Evolutionary conservation across 2,888 invertebrate species (phyloP).

Genomic region (Dioctria linearis): DNA sequence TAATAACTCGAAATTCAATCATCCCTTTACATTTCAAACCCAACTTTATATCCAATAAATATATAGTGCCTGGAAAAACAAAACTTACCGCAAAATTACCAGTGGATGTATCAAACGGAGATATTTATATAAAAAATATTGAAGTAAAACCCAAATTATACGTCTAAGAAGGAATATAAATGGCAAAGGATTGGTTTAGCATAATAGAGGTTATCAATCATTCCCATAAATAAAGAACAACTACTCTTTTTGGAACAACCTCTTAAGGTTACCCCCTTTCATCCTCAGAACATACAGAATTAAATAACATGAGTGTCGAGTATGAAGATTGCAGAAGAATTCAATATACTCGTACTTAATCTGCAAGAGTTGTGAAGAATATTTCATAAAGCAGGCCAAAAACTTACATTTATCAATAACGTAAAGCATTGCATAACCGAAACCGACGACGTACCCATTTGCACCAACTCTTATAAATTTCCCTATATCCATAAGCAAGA

Average conservation of each 20-base stretch:
- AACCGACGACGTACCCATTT: no score
- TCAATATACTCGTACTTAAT: no score
- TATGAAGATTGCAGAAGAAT: no score
- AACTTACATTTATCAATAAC: no score
- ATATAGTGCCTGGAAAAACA: neutral
- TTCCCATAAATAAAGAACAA: neutral
- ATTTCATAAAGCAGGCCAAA: no score
- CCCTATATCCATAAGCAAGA: no score
- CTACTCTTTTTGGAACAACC: neutral
- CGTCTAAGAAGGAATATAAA: neutral
- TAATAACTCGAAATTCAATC: conserved; percentile 8
- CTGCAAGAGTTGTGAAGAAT: no score
- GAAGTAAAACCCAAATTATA: neutral
- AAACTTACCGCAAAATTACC: neutral
- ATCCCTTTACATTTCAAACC: conserved; percentile 36
- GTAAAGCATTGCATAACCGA: no score
- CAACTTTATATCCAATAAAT: conserved; percentile 39
- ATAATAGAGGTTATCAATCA: no score
- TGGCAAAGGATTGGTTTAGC: no score
- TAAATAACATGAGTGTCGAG: neutral
- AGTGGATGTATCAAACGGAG: neutral
- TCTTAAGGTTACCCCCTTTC: neutral
- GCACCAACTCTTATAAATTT: no score
- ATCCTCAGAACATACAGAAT: neutral
- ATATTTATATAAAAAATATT: neutral